Evolutionary conservation across 2,797 vertebrate species (phyloP), one percentile per base, ranked within the genome.

Genomic region (Phrynocephalus vlangalii): DNA sequence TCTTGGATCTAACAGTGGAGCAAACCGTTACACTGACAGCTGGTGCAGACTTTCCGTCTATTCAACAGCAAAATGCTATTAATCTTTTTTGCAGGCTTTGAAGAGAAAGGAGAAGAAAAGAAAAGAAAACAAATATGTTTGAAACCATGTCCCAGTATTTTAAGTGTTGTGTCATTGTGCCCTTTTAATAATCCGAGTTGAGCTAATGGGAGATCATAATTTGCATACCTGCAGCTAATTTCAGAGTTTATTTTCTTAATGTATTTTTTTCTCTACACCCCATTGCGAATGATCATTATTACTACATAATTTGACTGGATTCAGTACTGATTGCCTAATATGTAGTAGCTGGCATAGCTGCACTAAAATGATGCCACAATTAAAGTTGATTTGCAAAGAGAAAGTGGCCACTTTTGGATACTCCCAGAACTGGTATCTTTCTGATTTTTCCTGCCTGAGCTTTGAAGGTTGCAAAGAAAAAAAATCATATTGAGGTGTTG

Each of bases 231-330:
- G 56, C 38, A 85, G 73, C 83, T 88, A 83, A 88, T 85, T 88
- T 88, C 87, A 88, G 85, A 85, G 67, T 85, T 88, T 88, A 79
- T 44, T 81, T 85, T 85, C 78, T 52, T 81, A 85, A 81, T 76
- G 60, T 76, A 68, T 60, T 87, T 83, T 68, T 70, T 33, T 56
- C 86, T 83, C 81, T 70, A 18, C 20, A 3, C 83, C 73, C 66
- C 78, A 85, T 78, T 85, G 80, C 70, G 81, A 81, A 80, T 60
- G 38, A 68, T 88, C 83, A 85, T 88, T 88, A 88, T 88, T 81
- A 85, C 70, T 85, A 50, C 71, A 85, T 81, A 81, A 85, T 50
- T 76, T n/a, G 83, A 85, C 60, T 81, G 79, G 83, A 85, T 68
- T 85, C 83, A 76, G 63, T 82, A 44, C 79, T 56, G 71, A 85